Evolutionary conservation across 2,113 vertebrate genomes (phyloP).

Genomic region (Pterocles gutturalis): DNA sequence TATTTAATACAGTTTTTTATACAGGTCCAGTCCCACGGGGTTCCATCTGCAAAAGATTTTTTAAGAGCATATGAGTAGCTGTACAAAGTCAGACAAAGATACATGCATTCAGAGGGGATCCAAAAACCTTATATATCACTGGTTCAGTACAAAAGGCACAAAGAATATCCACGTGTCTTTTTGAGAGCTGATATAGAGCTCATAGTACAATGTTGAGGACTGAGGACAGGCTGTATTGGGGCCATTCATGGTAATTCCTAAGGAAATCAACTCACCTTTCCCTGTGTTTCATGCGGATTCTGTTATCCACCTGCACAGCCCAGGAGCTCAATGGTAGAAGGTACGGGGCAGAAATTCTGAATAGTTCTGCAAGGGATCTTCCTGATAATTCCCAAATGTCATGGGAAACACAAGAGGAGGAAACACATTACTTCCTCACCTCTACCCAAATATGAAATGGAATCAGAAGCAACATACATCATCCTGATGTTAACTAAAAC

Average conservation of each 20-base stretch:
- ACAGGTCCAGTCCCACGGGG: slow-evolving; percentile 39
- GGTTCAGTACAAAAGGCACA: neutral
- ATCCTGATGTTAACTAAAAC: neutral
- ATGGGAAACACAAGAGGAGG: slow-evolving; percentile 7
- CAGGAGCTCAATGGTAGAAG: neutral
- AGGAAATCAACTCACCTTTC: slow-evolving; percentile 33
- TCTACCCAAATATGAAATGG: neutral
- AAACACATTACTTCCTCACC: neutral
- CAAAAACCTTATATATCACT: neutral
- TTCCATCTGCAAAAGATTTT: slow-evolving; percentile 60
- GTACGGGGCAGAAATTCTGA: neutral
- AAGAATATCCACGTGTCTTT: neutral
- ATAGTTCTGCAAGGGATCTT: neutral
- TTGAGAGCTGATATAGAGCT: neutral
- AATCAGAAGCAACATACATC: neutral
- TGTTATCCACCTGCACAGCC: neutral
- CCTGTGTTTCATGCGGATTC: neutral
- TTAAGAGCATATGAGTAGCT: slow-evolving; percentile 22
- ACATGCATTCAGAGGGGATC: neutral
- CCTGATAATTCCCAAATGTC: slow-evolving; percentile 7
- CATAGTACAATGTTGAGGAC: neutral
- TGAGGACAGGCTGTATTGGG: neutral
- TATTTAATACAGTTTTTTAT: slow-evolving; percentile 21
- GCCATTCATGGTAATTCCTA: neutral
- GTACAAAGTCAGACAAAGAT: neutral